phyloP scores from a whole-genome alignment of 2,113 vertebrate genomes.

The Balaenoptera acutorostrata region DNA sequence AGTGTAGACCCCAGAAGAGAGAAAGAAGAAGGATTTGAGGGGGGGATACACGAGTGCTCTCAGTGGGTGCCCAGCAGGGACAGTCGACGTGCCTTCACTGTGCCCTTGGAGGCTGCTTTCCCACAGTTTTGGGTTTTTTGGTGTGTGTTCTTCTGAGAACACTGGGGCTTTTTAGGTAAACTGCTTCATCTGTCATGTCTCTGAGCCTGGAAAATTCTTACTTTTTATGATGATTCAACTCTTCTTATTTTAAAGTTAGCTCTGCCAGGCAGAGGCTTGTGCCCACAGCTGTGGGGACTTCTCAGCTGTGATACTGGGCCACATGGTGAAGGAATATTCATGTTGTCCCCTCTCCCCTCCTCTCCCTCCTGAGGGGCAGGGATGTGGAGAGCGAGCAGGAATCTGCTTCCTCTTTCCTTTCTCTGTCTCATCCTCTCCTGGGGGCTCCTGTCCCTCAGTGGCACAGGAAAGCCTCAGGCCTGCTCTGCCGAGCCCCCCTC shows the following conservation, averaged over 20 bases:
- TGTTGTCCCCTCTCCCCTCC: background rate
- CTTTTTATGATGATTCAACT: background rate
- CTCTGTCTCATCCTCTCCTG: background rate
- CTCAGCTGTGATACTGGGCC: background rate
- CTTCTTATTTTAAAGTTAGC: background rate
- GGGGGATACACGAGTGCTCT: accelerated
- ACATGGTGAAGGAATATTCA: background rate
- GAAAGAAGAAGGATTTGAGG: background rate
- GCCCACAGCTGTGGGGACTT: background rate
- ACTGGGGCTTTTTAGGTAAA: background rate
- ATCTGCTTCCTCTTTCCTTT: background rate
- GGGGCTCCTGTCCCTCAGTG: background rate
- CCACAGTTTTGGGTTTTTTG: background rate
- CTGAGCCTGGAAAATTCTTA: background rate
- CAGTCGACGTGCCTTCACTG: accelerated
- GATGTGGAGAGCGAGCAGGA: background rate
- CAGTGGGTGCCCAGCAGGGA: background rate
- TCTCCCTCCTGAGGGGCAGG: background rate
- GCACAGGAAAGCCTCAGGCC: background rate
- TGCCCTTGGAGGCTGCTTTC: background rate
- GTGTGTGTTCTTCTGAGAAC: background rate
- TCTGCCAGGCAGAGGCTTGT: background rate
- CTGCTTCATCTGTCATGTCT: background rate
- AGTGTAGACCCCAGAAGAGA: background rate
- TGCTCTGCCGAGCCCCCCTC: background rate